phyloP scores from a whole-genome alignment of 2,113 vertebrate species.

The Beaufortia kweichowensis region DNA sequence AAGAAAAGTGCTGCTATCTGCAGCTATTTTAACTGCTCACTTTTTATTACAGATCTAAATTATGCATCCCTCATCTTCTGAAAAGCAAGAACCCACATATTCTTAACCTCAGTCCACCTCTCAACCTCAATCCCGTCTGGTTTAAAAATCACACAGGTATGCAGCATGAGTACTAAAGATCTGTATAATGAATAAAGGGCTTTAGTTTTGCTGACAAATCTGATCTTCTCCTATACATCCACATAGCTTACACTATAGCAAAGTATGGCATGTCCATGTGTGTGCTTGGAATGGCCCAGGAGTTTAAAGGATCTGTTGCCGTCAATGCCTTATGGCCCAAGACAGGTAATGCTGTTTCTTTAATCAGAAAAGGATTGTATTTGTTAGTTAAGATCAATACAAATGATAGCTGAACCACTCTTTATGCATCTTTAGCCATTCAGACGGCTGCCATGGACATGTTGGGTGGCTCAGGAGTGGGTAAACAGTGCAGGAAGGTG shows the following conservation, averaged over 20 bases:
- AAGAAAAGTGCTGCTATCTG: too few relatives aligned
- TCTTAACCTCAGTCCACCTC: constrained; percentile 91
- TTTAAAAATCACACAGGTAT: constrained; percentile 92
- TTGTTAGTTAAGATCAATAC: too few relatives aligned
- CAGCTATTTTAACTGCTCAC: not conserved
- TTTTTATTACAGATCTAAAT: constrained; percentile 82
- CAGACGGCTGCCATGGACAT: constrained; percentile 94
- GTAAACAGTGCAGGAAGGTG: constrained; percentile 87
- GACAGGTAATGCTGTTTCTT: constrained; percentile 76
- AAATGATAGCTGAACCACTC: not conserved
- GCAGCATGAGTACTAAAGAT: not conserved
- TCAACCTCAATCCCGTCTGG: constrained; percentile 95
- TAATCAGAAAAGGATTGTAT: not conserved
- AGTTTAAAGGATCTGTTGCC: constrained; percentile 92
- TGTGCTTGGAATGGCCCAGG: constrained; percentile 96
- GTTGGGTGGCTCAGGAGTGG: constrained; percentile 83
- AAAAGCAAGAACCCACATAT: constrained; percentile 91
- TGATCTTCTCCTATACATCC: not conserved
- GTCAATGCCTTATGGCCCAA: constrained; percentile 96
- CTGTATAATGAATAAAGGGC: too few relatives aligned
- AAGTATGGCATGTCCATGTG: constrained; percentile 99
- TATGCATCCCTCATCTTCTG: constrained; percentile 88
- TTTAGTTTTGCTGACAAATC: too few relatives aligned
- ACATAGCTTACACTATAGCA: constrained; percentile 92
- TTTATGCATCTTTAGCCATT: constrained; percentile 75